Evolutionary conservation across 2,888 invertebrate genomes (phyloP), one percentile per base, ranked within the genome.

Genomic region (Agrilus mali): DNA sequence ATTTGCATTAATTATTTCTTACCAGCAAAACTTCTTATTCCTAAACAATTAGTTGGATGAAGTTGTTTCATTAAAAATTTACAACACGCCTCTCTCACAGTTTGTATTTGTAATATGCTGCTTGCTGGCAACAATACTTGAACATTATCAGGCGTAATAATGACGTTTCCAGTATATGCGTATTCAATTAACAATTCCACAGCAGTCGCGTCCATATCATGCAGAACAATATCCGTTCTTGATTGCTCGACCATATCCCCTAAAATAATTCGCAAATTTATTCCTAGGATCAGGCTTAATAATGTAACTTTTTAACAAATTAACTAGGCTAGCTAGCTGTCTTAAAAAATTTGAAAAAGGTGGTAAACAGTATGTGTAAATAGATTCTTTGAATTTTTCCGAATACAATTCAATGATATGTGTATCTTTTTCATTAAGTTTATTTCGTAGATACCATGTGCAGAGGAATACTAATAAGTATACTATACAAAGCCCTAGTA

Each of bases 1-100:
- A n/a, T n/a, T n/a, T n/a, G n/a, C 15, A 22, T 22, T n/a, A 33
- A 31, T 15, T 17, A 12, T 12, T n/a, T 47, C 51, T 55, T 47
- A 70, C 71, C 70, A 51, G 80, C 80, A 63, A 85, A 85, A 63
- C 80, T 81, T 44, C 82, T 67, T 41, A 85, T 85, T 42, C 85
- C 85, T 45, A 85, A 68, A 57, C 83, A 84, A 61, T 85, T 85
- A 36, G 80, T 79, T 2, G 84, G 82, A 64, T 85, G 82, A 36
- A 85, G 67, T 59, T 85, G 84, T 34, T 79, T 72, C 57, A 84
- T 71, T 45, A 86, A 68, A 64, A 84, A 85, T 56, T 78, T 77
- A 61, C 83, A 82, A 60, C 84, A 86, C 0, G 83, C 83, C 53
- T 81, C 80, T 33, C 79, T 63, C 16, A 81, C 80, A 41, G 76